Percentiles rank a stretch among this genome's conserved stretches.
Evolutionary conservation across 2,888 invertebrate genomes (phyloP).

Genomic region (Meganola albula): DNA sequence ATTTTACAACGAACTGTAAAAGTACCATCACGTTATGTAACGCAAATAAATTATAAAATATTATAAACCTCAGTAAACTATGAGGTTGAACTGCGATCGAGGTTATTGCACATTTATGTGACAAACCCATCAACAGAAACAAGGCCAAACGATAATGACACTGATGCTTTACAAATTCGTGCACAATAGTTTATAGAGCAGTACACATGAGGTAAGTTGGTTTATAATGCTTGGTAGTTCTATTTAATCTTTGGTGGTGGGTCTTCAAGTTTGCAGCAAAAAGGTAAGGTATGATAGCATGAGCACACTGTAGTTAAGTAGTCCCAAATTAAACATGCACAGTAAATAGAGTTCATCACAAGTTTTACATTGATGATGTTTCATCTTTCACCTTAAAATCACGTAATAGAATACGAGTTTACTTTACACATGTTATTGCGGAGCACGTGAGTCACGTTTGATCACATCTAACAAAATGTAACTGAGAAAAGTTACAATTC

Average conservation of each 20-base stretch:
- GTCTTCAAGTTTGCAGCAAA: slow-evolving; percentile 42
- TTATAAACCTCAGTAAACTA: too few relatives aligned
- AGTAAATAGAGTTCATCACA: slow-evolving; percentile 30
- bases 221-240: slow-evolving; percentile 34
- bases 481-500: slow-evolving; percentile 36
- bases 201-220: slow-evolving; percentile 61
- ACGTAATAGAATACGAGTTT: slow-evolving; percentile 33
- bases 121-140: slow-evolving; percentile 39
- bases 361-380: slow-evolving; percentile 27
- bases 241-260: slow-evolving; percentile 49
- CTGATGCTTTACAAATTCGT: slow-evolving; percentile 49
- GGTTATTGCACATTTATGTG: slow-evolving; percentile 37
- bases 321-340: slow-evolving; percentile 73
- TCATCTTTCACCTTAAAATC: too few relatives aligned
- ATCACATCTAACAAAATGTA: slow-evolving; percentile 52
- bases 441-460: slow-evolving; percentile 61
- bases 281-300: slow-evolving; percentile 61
- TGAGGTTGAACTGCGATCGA: too few relatives aligned
- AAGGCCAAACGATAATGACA: slow-evolving; percentile 56
- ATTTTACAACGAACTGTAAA: too few relatives aligned
- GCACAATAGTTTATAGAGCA: slow-evolving; percentile 51
- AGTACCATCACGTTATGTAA: too few relatives aligned
- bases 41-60: too few relatives aligned
- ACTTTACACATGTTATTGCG: slow-evolving; percentile 53
- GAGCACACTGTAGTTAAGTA: slow-evolving; percentile 49